phyloP scores from a whole-genome alignment of 1,140 invertebrate species.

The Eumeta japonica region DNA sequence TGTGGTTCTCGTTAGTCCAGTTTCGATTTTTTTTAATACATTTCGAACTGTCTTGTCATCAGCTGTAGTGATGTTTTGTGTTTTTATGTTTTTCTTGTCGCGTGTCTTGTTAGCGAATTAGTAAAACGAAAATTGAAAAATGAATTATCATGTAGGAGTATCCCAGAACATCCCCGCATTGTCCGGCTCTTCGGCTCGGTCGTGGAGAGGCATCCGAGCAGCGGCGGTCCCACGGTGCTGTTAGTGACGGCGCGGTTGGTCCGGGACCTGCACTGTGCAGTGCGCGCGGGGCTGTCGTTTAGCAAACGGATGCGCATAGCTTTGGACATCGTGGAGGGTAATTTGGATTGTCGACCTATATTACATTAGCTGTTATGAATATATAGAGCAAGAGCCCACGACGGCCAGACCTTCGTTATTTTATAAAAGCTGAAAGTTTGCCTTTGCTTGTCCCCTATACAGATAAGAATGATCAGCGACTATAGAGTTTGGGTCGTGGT shows the following conservation, averaged over 20 bases:
- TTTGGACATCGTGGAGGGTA: constrained; percentile 77
- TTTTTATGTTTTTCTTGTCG: neutral
- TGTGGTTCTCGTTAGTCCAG: neutral
- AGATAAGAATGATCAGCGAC: too few relatives aligned
- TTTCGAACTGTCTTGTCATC: neutral
- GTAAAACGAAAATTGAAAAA: neutral
- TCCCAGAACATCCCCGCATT: constrained; percentile 68
- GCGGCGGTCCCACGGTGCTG: constrained; percentile 71
- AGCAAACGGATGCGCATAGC: constrained; percentile 69
- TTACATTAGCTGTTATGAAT: too few relatives aligned
- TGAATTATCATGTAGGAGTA: neutral
- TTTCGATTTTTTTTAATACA: neutral
- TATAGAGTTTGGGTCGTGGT: too few relatives aligned
- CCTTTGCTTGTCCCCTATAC: too few relatives aligned
- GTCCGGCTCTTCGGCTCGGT: constrained; percentile 80
- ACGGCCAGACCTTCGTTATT: too few relatives aligned
- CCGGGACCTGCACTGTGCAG: constrained; percentile 79
- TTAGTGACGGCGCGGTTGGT: constrained; percentile 74
- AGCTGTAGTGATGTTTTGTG: neutral
- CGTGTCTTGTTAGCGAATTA: neutral
- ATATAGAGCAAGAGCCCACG: neutral
- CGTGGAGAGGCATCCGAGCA: constrained; percentile 62
- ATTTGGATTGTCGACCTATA: neutral
- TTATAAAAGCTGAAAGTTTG: too few relatives aligned
- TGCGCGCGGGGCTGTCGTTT: constrained; percentile 71